Base-by-base conservation (phyloP, 2,888 invertebrate species). In the Embidobia sp. region DNA sequence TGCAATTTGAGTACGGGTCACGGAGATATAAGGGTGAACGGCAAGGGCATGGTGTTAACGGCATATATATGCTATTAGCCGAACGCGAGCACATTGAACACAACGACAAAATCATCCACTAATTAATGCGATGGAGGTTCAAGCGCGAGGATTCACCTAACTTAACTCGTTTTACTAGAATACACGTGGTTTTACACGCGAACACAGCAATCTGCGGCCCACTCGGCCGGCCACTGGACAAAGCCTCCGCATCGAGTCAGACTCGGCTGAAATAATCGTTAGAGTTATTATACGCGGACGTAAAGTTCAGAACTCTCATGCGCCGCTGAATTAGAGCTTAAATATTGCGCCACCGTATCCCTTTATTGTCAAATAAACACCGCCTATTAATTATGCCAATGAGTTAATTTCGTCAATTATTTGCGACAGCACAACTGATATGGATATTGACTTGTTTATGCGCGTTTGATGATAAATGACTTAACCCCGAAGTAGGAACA, bases 41-140 rank as follows among this genome's bases (percentile, higher is more conserved):
- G 61, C 22, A 67, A 61, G 37, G 51, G 40, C 29, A 29, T 13
- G 29, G 55, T 26, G 55, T 75, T 75, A 67, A 67, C 69, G 75
- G 77, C 72, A 67, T 40, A 57, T 66, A 72, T 70, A 64, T 33
- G 78, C 73, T 79, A 79, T 80, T 80, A 79, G 79, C 49, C 49
- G 73, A 77, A 81, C 69, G 73, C 66, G 78, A 74, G 37, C 78
- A 73, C 79, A 80, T 78, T 75, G 79, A 78, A 72, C 63, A 66
- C 63, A 70, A 57, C 73, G 81, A 80, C 80, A 81, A 81, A 82
- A 82, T 82, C 79, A 77, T 81, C 80, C 79, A 48, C 79, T 79
- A 81, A 82, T 82, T 80, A 82, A 80, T 80, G 74, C 75, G 66
- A 33, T 79, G 59, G 66, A 70, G 73, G 69, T 69, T 55, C 37